A percentile compares a stretch with the other conserved stretches of the same genome.
These are phyloP conservation scores for Philhelius pedissequus DNA, from an alignment of 2,888 invertebrate genomes.

Conservation along the genomic window DNA sequence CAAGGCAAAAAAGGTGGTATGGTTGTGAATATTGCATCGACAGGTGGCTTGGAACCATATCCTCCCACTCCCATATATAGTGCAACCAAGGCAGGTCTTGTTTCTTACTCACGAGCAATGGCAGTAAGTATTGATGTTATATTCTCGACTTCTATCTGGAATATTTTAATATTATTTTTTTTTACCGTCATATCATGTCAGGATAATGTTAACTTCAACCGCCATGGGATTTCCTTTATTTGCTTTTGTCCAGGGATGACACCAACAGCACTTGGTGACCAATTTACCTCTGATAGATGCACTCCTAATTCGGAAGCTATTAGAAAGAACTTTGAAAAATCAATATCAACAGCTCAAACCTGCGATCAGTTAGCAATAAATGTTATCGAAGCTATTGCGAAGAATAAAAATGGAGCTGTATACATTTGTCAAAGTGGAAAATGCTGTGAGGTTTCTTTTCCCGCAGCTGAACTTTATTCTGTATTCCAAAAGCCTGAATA, in stretches of 20 bases:
- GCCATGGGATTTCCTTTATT: conserved; percentile 72
- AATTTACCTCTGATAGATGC: neutral
- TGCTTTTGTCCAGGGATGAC: conserved; percentile 72
- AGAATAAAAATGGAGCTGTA: conserved; percentile 70
- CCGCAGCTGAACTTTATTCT: conserved; percentile 6
- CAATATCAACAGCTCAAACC: conserved; percentile 1
- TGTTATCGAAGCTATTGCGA: conserved; percentile 67
- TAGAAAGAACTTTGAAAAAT: neutral
- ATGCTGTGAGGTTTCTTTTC: conserved; percentile 64
- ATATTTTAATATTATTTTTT: neutral
- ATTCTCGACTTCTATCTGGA: neutral
- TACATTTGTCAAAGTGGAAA: conserved; percentile 69
- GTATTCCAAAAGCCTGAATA: conserved; percentile 4
- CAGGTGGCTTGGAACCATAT: conserved; percentile 72
- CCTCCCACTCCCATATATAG: conserved; percentile 74
- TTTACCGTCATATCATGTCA: neutral
- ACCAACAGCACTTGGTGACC: conserved; percentile 57
- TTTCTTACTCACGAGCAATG: conserved; percentile 75
- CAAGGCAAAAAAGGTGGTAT: conserved; percentile 77
- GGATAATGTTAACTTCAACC: conserved; percentile 70
- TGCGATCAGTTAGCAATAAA: conserved; percentile 65
- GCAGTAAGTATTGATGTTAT: conserved; percentile 72
- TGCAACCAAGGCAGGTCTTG: conserved; percentile 77
- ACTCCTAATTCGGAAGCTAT: neutral
- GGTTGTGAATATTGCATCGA: conserved; percentile 78